Evolutionary conservation across 2,888 invertebrate genomes (phyloP), one percentile per base, ranked within the genome.

Genomic region (Prosapia bicincta): DNA sequence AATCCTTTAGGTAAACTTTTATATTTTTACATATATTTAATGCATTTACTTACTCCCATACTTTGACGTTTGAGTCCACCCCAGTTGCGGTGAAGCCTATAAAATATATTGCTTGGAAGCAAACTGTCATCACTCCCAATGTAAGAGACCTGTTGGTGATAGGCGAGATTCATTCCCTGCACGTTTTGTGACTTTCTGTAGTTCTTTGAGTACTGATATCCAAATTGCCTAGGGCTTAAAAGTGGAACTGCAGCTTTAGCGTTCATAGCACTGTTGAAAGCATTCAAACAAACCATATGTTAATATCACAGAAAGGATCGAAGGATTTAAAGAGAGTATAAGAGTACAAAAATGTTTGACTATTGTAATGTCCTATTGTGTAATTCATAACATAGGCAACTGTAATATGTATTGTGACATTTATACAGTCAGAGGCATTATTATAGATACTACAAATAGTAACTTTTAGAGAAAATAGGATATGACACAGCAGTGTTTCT

Each of bases 61-160:
- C 71, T 1, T 81, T 80, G 78, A 77, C 68, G 25, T 25, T 83
- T 82, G 74, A 85, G 82, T 43, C 85, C 87, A 69, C 85, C 85
- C 67, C 84, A 79, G 26, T 83, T 82, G 10, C 81, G 79, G 28
- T 80, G 79, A 6, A 85, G 43, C 7, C 75, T 76, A 20, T 83
- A 81, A 75, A 83, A 83, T 0, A 85, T 0, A 9, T 82, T 82
- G 79, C 88, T 89, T 0, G 91, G 91, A 66, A 88, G 80, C 15
- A 86, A 79, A 78, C 85, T 86, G 81, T 91, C 90, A 24, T 88
- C 86, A 76, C 90, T 88, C 38, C 89, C 89, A 77, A 89, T 87
- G 77, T 85, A 85, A 7, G 86, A 83, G 6, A 80, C 26, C 26
- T 85, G 43, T 24, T 85, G 83, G 77, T 85, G 83, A 81, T 87